These are phyloP conservation scores for Pseudomyrmex concolor DNA, from an alignment of 1,140 invertebrate genomes.

Conservation along the genomic window DNA sequence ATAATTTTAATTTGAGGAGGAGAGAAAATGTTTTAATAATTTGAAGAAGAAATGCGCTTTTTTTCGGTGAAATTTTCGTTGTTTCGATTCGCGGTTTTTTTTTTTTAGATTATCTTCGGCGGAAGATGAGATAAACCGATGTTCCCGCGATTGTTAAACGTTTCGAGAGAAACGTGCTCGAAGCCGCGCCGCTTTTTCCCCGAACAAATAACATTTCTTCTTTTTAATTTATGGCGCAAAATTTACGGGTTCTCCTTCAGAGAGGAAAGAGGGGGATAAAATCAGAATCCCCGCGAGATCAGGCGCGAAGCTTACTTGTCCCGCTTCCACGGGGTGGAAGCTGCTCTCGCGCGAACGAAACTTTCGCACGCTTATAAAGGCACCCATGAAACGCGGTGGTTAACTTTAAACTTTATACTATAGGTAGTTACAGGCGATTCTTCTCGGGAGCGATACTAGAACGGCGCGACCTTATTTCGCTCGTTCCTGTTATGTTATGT, in stretches of 20 bases:
- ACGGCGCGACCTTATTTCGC: slow-evolving; percentile 39
- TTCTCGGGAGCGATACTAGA: background rate
- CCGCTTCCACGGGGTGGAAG: background rate
- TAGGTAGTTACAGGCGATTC: slow-evolving; percentile 1
- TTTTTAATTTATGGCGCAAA: slow-evolving; percentile 8
- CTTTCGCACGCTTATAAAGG: slow-evolving; percentile 19
- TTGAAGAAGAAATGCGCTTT: too few relatives aligned
- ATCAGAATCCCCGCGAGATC: slow-evolving; percentile 1
- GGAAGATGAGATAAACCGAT: background rate
- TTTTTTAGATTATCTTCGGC: background rate
- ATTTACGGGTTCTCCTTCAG: background rate
- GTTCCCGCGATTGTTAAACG: slow-evolving; percentile 6
- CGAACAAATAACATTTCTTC: slow-evolving; percentile 16
- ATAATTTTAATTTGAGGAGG: background rate
- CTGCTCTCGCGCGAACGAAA: slow-evolving; percentile 25
- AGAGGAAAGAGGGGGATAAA: background rate
- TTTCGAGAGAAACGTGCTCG: background rate
- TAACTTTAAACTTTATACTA: slow-evolving; percentile 21
- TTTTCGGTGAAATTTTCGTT: too few relatives aligned
- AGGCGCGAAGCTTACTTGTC: background rate
- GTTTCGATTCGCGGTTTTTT: background rate
- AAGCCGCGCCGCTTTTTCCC: background rate
- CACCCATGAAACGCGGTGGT: background rate
- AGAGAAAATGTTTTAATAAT: background rate
- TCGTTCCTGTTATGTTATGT: slow-evolving; percentile 2